Evolutionary conservation across 2,797 vertebrate genomes (phyloP).

Genomic region (Heterohyrax brucei): DNA sequence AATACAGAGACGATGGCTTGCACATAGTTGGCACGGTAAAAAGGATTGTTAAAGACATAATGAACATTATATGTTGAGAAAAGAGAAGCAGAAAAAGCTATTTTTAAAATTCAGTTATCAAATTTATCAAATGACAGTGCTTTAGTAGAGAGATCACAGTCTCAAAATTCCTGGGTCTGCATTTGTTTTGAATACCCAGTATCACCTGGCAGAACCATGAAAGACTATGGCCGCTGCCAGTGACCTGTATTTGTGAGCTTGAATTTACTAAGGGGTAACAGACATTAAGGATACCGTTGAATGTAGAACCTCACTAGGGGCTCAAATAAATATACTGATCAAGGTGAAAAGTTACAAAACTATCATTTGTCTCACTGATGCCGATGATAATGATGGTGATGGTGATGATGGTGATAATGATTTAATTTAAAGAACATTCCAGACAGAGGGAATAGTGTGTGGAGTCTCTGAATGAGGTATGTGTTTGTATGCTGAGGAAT

Average conservation of each 20-base stretch:
- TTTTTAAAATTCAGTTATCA: neutral
- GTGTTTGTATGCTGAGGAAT: neutral
- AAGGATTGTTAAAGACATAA: conserved; percentile 1
- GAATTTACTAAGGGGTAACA: neutral
- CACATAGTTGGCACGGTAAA: neutral
- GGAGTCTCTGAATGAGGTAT: neutral
- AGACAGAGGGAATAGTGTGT: neutral
- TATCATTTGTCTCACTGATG: neutral
- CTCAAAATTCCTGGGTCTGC: neutral
- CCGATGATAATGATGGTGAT: too few relatives aligned
- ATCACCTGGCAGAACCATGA: neutral
- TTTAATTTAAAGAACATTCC: neutral
- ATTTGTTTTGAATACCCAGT: neutral
- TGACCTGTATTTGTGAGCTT: neutral
- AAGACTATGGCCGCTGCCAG: neutral
- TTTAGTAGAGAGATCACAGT: neutral
- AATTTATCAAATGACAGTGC: neutral
- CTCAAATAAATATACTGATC: neutral
- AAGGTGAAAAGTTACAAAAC: neutral
- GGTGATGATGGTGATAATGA: neutral
- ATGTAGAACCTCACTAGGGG: neutral
- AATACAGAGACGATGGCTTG: neutral
- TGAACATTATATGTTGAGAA: neutral
- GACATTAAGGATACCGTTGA: neutral
- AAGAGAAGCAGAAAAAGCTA: neutral